Evolutionary conservation across 1,140 invertebrate species (phyloP), one percentile per base, ranked within the genome.

Genomic region (Aphis gossypii): DNA sequence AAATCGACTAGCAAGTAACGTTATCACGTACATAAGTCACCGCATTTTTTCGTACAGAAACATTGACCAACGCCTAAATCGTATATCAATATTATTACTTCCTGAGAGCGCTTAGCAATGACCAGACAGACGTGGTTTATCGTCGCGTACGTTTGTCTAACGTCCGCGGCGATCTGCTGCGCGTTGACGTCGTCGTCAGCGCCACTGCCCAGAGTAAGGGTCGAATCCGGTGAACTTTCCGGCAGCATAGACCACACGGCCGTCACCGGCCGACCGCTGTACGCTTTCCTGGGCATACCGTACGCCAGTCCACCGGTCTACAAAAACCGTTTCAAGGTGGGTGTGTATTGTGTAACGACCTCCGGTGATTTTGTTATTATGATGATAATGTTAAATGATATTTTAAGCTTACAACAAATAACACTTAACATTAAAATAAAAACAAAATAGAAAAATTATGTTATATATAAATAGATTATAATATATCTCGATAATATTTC

Each of bases 271-370:
- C 68, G 94, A 41, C 48, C 25, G 9, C 83, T 94, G 25, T 94
- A 94, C 84, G 54, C 96, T 18, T 97, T 96, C 94, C 95, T 96
- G 94, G 96, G 96, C 23, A 96, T 97, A 91, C 97, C 97, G 30
- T 97, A 96, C 94, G 96, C 96, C 6, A 94, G 96, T 94, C 96
- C 96, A 82, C 96, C 96, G 25, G 94, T 96, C 23, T 95, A 96
- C 92, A 95, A 96, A 94, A 94, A 96, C 60, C 95, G 97, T 94
- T 97, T 97, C 94, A 95, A 95, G 95, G 96, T 96, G 95, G 35
- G 20, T 82, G 38, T 41, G 38, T 41, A 41, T 5, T n/a, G 35
- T 83, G 60, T n/a, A n/a, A 68, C 23, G 30, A 68, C 60, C 56
- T 3, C 9, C 30, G 9, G 30, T 14, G 60, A n/a, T 9, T 68